Evolutionary conservation across 2,113 vertebrate species (phyloP).

Genomic region (Xenus cinereus): DNA sequence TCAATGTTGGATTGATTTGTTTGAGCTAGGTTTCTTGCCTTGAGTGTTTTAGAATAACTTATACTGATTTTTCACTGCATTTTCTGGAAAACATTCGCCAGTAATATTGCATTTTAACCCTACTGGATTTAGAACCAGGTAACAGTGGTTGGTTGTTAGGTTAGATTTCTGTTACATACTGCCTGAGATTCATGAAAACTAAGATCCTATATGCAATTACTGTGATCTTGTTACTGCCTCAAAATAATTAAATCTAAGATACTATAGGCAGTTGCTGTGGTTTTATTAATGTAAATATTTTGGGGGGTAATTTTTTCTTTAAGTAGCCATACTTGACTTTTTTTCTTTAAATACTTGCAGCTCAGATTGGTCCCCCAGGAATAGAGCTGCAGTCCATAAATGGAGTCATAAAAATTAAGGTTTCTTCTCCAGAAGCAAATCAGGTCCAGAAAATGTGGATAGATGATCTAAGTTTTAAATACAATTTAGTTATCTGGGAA

Average conservation of each 20-base stretch:
- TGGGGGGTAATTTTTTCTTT: background rate
- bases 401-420: slow-evolving; percentile 32
- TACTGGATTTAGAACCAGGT: background rate
- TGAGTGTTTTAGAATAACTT: background rate
- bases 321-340: background rate
- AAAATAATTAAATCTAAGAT: background rate
- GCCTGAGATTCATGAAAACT: background rate
- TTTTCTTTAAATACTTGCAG: slow-evolving; percentile 40
- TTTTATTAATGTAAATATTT: background rate
- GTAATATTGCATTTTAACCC: background rate
- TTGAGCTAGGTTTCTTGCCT: background rate
- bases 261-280: background rate
- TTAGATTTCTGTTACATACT: background rate
- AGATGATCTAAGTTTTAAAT: background rate
- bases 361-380: slow-evolving; percentile 68
- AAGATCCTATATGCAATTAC: background rate
- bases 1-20: background rate
- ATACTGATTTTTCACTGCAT: background rate
- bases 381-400: slow-evolving; percentile 61
- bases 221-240: background rate
- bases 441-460: slow-evolving; percentile 48
- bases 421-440: slow-evolving; percentile 61
- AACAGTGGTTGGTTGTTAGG: background rate
- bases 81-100: background rate
- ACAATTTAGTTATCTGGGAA: slow-evolving; percentile 64